Base-by-base conservation (phyloP, 2,888 invertebrate genomes). In the Salpingus planirostris region DNA sequence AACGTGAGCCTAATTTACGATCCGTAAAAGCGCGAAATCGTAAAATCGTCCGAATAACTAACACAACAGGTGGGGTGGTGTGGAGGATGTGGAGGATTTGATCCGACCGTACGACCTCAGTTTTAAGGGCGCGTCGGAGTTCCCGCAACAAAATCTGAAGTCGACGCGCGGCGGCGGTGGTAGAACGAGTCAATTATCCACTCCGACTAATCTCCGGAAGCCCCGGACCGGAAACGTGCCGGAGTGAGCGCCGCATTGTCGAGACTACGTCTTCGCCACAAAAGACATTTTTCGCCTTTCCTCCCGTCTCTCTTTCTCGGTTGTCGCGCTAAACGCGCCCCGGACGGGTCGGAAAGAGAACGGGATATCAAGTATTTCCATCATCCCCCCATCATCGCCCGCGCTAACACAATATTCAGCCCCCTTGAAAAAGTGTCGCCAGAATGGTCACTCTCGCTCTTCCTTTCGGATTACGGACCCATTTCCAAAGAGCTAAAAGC, bases 111-210 rank as follows among this genome's bases (percentile, higher is more conserved):
- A n/a, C n/a, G n/a, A n/a, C n/a, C n/a, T n/a, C n/a, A n/a, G n/a
- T n/a, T n/a, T n/a, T n/a, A n/a, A n/a, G n/a, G n/a, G n/a, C n/a
- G n/a, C n/a, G n/a, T n/a, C n/a, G n/a, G n/a, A n/a, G n/a, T 24
- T 24, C 24, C 11, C 12, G 24, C 27, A 21, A 14, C 22, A 27
- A 22, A 29, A 29, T 34, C 29, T 11, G 21, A 29, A 33, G 27
- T 21, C 30, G 21, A 26, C 31, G 26, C 28, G 29, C 26, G 18
- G 18, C 18, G 5, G 13, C 29, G 27, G 33, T 33, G 31, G 28
- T n/a, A n/a, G n/a, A n/a, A n/a, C n/a, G 37, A 55, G 57, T 61
- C 63, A 62, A 64, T 64, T 64, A 62, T 60, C 57, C 57, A 55
- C 58, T 60, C 58, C 43, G 46, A 49, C 50, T 55, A 60, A 60